Base-by-base conservation (phyloP, 1,140 invertebrate genomes). In the Choristoneura fumiferana region DNA sequence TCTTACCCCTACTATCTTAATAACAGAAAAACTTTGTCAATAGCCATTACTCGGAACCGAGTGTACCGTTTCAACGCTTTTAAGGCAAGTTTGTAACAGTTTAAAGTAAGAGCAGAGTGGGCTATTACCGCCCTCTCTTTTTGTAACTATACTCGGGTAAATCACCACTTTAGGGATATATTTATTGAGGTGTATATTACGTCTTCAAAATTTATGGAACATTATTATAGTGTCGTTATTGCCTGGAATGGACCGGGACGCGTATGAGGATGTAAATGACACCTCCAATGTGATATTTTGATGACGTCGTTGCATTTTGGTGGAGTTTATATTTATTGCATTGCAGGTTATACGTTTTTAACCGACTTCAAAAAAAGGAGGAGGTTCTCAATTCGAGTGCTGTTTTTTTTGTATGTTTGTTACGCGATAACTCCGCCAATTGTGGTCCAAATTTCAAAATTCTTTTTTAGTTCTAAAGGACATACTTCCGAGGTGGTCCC, bases 271-370 rank as follows among this genome's bases (percentile, higher is more conserved):
- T 60, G 76, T 79, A 81, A 78, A 80, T 80, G 72, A 80, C 73
- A 73, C 74, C 75, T 76, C 77, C 69, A 69, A 62, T 62, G 55
- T 76, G 57, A 71, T 72, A 71, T 75, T 78, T 76, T 76, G 71
- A 75, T 65, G 62, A 57, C 55, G 69, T 68, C 66, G 73, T 80
- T 75, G 70, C 60, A 43, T 54, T 8, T 17, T 54, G 13, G 18
- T 8, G n/a, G 18, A 17, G 3, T 10, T 8, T 45, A 10, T 12
- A 14, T 29, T 29, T 29, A 29, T 6, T 29, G 22, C 22, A 29
- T 29, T 29, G 22, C 22, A 6, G 22, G 22, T 29, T 29, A 29
- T 3, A 29, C 6, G 22, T 29, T 29, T 29, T 29, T 29, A 29
- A n/a, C n/a, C n/a, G n/a, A n/a, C n/a, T n/a, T n/a, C n/a, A n/a